Percentiles rank a stretch among this genome's conserved stretches.
These are phyloP conservation scores for Dermolepida albohirtum DNA, from an alignment of 2,888 invertebrate species.

Conservation along the genomic window DNA sequence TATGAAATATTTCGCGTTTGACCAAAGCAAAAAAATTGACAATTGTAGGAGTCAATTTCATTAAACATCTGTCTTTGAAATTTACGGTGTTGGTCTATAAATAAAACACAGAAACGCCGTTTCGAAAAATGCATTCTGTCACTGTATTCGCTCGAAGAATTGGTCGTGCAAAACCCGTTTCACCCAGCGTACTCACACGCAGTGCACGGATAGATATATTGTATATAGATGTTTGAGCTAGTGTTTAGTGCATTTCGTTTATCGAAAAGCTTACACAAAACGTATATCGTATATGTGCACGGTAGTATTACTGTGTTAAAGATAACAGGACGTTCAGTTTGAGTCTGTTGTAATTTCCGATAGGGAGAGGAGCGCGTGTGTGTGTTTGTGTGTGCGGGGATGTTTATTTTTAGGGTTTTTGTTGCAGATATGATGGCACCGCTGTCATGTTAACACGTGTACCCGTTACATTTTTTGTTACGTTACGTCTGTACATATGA, in stretches of 20 bases:
- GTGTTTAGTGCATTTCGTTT: background rate
- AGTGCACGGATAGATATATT: slow-evolving; percentile 3
- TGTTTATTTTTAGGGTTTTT: slow-evolving; percentile 59
- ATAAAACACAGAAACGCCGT: slow-evolving; percentile 22
- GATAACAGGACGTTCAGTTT: slow-evolving; percentile 27
- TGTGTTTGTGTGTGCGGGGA: slow-evolving; percentile 42
- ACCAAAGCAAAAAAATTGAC: background rate
- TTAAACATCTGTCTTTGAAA: slow-evolving; percentile 27
- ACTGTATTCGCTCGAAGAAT: slow-evolving; percentile 11
- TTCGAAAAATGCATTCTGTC: slow-evolving; percentile 25
- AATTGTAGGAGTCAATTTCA: slow-evolving; percentile 20
- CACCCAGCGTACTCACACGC: background rate
- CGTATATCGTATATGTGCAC: too few species aligned
- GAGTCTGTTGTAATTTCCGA: slow-evolving; percentile 35
- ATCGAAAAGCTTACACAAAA: too few species aligned
- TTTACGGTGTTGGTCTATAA: slow-evolving; percentile 26
- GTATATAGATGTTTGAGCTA: background rate
- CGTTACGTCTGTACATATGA: slow-evolving; percentile 41
- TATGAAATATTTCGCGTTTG: too few species aligned
- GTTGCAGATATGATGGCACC: slow-evolving; percentile 57
- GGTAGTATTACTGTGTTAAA: slow-evolving; percentile 25
- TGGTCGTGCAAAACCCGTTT: slow-evolving; percentile 21
- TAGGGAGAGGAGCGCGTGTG: background rate
- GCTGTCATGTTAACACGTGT: slow-evolving; percentile 62
- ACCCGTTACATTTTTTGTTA: slow-evolving; percentile 52